phyloP scores from a whole-genome alignment of 2,113 vertebrate genomes.

The Sylvia atricapilla region DNA sequence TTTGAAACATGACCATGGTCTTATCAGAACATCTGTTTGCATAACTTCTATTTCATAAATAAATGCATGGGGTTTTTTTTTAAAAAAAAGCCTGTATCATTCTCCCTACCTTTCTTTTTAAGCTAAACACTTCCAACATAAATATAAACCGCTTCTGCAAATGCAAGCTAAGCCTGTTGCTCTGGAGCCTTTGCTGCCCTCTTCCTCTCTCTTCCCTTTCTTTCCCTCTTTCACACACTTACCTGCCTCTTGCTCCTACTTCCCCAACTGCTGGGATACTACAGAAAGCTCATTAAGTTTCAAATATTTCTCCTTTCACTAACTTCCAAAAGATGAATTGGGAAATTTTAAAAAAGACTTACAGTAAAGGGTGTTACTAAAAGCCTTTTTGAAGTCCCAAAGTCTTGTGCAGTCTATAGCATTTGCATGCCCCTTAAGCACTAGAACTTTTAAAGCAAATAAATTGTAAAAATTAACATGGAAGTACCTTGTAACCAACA shows the following conservation, averaged over 20 bases:
- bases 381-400: background rate
- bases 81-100: background rate
- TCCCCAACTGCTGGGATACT: background rate
- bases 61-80: background rate
- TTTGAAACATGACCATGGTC: background rate
- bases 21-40: background rate
- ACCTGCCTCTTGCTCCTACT: background rate
- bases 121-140: background rate
- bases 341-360: background rate
- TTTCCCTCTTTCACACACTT: background rate
- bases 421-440: background rate
- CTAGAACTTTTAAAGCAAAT: background rate
- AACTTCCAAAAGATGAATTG: background rate
- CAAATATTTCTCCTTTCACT: background rate
- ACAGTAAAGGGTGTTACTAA: background rate
- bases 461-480: background rate
- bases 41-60: background rate
- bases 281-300: background rate
- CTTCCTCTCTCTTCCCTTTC: background rate
- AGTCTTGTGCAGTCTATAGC: background rate
- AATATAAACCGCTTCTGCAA: background rate
- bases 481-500: background rate
- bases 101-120: conserved; percentile 9
- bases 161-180: conserved; percentile 49
- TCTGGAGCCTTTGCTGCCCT: background rate